Conservation (phyloP, 2,888 invertebrate species). For the Macrophya alboannulata region DNA sequence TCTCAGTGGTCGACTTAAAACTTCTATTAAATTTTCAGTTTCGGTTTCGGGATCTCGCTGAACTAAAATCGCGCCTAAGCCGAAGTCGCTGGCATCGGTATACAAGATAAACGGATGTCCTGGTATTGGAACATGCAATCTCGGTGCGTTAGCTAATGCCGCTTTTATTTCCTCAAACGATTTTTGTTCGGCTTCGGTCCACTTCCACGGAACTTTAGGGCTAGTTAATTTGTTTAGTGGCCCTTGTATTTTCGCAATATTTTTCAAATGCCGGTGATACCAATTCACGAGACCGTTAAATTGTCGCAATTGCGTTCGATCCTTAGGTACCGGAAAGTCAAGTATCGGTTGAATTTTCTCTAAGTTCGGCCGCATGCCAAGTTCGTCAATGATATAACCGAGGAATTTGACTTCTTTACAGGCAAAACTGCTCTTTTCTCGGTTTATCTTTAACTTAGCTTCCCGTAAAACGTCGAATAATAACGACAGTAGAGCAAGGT, state of each 20-base stretch:
- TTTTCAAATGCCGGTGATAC: conserved; percentile 61
- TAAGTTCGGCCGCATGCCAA: conserved; percentile 59
- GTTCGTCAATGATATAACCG: conserved; percentile 59
- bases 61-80: conserved; percentile 59
- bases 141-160: conserved; percentile 49
- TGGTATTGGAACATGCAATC: conserved; percentile 51
- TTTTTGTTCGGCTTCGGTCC: conserved; percentile 59
- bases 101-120: conserved; percentile 59
- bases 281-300: conserved; percentile 60
- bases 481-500: conserved; percentile 42
- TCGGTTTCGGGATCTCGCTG: conserved; percentile 56
- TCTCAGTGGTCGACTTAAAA: conserved; percentile 58
- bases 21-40: conserved; percentile 54
- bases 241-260: conserved; percentile 55
- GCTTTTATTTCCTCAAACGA: conserved; percentile 55
- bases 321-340: conserved; percentile 55
- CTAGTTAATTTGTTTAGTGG: conserved; percentile 60
- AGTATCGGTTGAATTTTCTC: conserved; percentile 59
- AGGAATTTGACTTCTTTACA: conserved; percentile 59
- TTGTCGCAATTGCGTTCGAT: conserved; percentile 56
- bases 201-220: conserved; percentile 59
- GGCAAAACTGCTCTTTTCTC: conserved; percentile 59
- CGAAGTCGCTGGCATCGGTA: conserved; percentile 60
- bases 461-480: conserved; percentile 57
- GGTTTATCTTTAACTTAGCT: conserved; percentile 45